Evolutionary conservation across 2,797 vertebrate species (phyloP), one percentile per base, ranked within the genome.

Genomic region (Gadopsis bispinosus): DNA sequence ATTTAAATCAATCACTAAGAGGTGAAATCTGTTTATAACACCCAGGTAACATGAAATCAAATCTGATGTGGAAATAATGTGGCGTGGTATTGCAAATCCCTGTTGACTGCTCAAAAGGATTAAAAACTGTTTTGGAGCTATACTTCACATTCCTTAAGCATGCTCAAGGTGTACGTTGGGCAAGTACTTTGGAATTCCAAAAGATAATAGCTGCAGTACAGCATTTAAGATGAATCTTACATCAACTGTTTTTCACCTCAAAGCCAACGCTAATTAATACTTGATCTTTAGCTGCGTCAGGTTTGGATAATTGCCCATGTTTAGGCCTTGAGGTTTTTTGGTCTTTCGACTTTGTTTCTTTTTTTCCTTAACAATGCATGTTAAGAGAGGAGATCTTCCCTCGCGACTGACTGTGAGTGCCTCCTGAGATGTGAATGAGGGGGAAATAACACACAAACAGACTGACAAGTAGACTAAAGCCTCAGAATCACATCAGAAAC

Each of bases 401-500:
- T 19, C 3, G 26, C 11, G 54, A 59, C 55, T 62, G 61, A 68
- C 20, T 50, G 37, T 12, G 11, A 74, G 47, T 39, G 48, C 12
- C 67, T 73, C 47, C 51, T 50, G 63, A 55, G 59, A 58, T 62
- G 41, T 29, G 31, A 72, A 58, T 41, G 54, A 41, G 7, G 33
- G 12, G 50, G 13, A 22, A 66, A 37, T 51, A 41, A 61, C 19
- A 51, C 31, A 58, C 41, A 73, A 26, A 58, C 31, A 75, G 26
- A 16, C 8, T 51, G 50, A 69, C 13, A 33, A 37, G n/a, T n/a
- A n/a, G 22, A 37, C 20, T 8, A 16, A 70, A 39, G 53, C 64
- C 33, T 2, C 26, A 73, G 60, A 72, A 51, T 48, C 7, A 60
- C 59, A 76, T 69, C 75, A 58, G 22, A 63, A 37, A 60, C 62